Evolutionary conservation across 2,113 vertebrate genomes (phyloP).

Genomic region (Alexandromys fortis): DNA sequence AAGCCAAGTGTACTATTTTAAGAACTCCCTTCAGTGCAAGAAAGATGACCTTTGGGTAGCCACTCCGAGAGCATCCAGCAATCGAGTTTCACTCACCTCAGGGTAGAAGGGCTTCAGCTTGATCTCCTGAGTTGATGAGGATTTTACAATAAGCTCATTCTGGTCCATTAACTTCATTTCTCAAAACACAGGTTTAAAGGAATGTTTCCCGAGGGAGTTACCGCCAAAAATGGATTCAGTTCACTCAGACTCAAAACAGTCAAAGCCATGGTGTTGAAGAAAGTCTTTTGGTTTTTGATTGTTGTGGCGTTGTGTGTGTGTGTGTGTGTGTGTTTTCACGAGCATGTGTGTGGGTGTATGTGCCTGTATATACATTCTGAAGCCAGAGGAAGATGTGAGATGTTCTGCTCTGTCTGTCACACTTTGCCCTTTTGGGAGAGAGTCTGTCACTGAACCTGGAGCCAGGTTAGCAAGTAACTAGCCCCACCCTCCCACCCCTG

Average conservation of each 20-base stretch:
- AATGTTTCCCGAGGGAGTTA: slow-evolving; percentile 66
- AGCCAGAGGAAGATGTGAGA: not conserved
- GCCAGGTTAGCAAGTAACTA: not conserved
- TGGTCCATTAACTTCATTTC: slow-evolving; percentile 79
- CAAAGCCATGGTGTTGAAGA: not conserved
- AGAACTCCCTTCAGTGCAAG: slow-evolving; percentile 1
- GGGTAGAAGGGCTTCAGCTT: slow-evolving; percentile 66
- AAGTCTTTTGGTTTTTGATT: not conserved
- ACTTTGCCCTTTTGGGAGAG: not conserved
- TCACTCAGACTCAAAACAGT: slow-evolving; percentile 49
- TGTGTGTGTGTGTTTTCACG: not conserved
- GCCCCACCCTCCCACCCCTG: too few relatives aligned
- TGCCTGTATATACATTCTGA: not conserved
- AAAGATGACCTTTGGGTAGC: slow-evolving; percentile 46
- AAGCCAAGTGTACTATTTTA: not conserved
- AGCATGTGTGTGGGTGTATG: not conserved
- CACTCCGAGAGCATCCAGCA: not conserved
- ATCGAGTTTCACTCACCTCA: slow-evolving; percentile 15
- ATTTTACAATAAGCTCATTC: slow-evolving; percentile 74
- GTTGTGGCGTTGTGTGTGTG: not conserved
- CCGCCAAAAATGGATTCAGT: not conserved
- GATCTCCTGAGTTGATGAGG: slow-evolving; percentile 74
- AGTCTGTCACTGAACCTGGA: not conserved
- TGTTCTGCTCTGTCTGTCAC: not conserved
- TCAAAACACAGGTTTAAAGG: slow-evolving; percentile 67